phyloP scores from a whole-genome alignment of 2,797 vertebrate species.

The Premnoplex brunnescens region DNA sequence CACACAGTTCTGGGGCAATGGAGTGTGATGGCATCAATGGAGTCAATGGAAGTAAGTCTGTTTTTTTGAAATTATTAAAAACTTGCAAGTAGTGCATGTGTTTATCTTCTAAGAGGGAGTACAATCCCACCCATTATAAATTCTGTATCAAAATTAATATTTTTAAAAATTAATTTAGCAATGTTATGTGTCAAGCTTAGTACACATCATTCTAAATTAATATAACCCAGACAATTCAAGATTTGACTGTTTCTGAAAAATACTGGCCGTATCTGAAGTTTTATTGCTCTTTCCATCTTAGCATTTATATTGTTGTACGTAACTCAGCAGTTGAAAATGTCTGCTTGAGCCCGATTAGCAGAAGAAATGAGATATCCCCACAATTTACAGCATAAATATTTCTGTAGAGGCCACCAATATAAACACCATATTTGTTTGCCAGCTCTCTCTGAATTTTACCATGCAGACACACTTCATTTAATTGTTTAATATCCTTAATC shows the following conservation, averaged over 20 bases:
- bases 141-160: not conserved
- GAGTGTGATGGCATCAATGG: constrained; percentile 84
- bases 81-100: not conserved
- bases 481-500: not conserved
- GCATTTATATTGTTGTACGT: not conserved
- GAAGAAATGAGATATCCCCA: not conserved
- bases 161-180: not conserved
- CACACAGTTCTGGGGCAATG: constrained; percentile 67
- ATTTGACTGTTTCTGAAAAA: not conserved
- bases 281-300: not conserved
- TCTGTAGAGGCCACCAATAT: not conserved
- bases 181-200: not conserved
- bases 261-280: not conserved
- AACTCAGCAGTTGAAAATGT: not conserved
- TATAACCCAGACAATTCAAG: not conserved
- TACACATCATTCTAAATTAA: not conserved
- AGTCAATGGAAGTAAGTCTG: constrained; percentile 81
- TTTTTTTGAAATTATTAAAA: not conserved
- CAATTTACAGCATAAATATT: constrained; percentile 10
- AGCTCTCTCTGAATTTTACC: not conserved
- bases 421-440: not conserved
- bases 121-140: not conserved
- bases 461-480: not conserved
- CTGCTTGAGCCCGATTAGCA: constrained; percentile 6
- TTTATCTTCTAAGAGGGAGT: not conserved